These are phyloP conservation scores for Columba guinea DNA, from an alignment of 2,797 vertebrate genomes.

Conservation along the genomic window DNA sequence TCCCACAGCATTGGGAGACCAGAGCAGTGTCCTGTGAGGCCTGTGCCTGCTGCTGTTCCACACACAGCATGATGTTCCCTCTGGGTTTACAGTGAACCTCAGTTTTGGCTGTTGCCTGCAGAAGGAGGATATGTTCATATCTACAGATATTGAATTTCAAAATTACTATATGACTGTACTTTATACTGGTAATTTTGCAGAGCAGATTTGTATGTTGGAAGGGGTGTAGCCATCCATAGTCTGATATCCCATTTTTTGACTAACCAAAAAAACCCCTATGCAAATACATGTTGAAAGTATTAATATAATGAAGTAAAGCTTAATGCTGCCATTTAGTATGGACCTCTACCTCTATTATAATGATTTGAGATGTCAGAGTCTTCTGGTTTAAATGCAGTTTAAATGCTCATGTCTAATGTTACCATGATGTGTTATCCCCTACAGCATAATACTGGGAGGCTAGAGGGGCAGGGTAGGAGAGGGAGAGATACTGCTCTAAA, in stretches of 20 bases:
- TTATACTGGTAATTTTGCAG: background rate
- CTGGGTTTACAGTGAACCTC: background rate
- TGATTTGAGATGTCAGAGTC: rapidly evolving
- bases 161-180: background rate
- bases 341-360: background rate
- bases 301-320: background rate
- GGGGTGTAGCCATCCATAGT: background rate
- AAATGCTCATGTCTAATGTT: background rate
- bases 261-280: background rate
- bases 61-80: background rate
- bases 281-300: background rate
- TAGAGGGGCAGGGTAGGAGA: background rate
- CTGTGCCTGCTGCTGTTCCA: background rate
- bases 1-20: conserved; percentile 3
- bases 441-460: background rate
- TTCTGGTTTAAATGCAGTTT: background rate
- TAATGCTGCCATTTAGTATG: background rate
- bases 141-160: background rate
- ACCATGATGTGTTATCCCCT: background rate
- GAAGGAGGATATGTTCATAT: background rate
- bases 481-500: background rate
- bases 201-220: background rate
- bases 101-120: background rate
- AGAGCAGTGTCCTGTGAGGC: background rate
- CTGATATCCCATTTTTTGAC: background rate